Evolutionary conservation across 2,888 invertebrate genomes (phyloP).

Genomic region (Nebria salina): DNA sequence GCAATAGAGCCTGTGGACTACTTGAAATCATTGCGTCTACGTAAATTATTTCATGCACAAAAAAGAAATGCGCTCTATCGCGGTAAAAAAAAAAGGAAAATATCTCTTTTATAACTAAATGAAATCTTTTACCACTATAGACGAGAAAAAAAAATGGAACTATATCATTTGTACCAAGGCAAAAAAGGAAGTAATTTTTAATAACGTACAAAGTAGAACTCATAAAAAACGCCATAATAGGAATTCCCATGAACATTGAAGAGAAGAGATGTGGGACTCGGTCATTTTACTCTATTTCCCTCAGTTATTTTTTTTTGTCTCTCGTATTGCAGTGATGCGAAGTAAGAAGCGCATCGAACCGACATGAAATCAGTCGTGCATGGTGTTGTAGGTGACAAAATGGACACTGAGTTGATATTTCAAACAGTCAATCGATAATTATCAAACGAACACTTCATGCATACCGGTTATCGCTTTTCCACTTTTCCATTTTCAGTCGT

Average conservation of each 20-base stretch:
- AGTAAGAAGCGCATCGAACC: conserved; percentile 9
- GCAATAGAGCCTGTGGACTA: too few relatives aligned
- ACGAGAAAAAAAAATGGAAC: not conserved
- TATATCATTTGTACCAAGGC: not conserved
- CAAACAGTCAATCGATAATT: conserved; percentile 12
- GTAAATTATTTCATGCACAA: too few relatives aligned
- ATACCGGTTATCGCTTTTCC: not conserved
- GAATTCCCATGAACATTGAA: conserved; percentile 9
- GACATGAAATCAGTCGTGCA: conserved; percentile 13
- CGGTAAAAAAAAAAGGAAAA: not conserved
- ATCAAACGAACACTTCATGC: not conserved
- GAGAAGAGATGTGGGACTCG: conserved; percentile 15
- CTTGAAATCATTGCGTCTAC: too few relatives aligned
- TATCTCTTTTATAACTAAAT: not conserved
- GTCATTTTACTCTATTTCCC: not conserved
- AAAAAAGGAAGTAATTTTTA: not conserved
- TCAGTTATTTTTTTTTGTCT: not conserved
- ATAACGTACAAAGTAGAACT: not conserved
- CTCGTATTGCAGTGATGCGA: not conserved
- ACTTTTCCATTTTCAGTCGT: not conserved
- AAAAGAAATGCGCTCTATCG: too few relatives aligned
- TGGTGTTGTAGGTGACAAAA: conserved; percentile 17
- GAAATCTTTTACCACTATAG: not conserved
- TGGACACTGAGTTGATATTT: not conserved
- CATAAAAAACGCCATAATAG: conserved; percentile 10